A percentile compares a stretch with the other conserved stretches of the same genome.
These are phyloP conservation scores for Poecilia gillii DNA, from an alignment of 2,797 vertebrate genomes.

Conservation along the genomic window DNA sequence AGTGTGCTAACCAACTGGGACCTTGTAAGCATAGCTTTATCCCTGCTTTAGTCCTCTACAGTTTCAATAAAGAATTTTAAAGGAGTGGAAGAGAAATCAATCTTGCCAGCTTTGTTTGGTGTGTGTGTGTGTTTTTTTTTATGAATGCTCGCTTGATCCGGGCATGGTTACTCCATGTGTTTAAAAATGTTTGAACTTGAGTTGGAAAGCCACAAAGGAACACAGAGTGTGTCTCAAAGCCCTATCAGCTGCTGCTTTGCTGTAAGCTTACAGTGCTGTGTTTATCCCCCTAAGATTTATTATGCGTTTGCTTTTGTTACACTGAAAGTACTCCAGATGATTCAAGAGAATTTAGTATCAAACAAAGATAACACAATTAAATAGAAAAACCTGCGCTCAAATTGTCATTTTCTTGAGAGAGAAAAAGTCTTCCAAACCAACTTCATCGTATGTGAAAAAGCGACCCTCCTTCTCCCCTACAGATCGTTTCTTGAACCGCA, in stretches of 20 bases:
- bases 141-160: not conserved
- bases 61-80: conserved; percentile 5
- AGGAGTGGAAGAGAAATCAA: not conserved
- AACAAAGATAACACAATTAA: not conserved
- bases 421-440: not conserved
- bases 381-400: not conserved
- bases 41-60: not conserved
- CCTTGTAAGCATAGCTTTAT: not conserved
- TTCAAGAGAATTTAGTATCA: not conserved
- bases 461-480: not conserved
- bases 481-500: not conserved
- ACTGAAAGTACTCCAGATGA: not conserved
- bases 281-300: not conserved
- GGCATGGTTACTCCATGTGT: not conserved
- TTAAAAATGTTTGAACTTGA: not conserved
- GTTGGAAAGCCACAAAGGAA: not conserved
- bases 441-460: not conserved
- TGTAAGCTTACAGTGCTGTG: not conserved
- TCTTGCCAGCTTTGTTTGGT: not conserved
- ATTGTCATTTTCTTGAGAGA: not conserved
- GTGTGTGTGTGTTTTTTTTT: not conserved
- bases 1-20: not conserved
- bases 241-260: not conserved
- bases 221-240: not conserved
- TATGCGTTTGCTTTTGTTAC: not conserved